phyloP scores from a whole-genome alignment of 2,113 vertebrate genomes.

The Pluvianellus socialis region DNA sequence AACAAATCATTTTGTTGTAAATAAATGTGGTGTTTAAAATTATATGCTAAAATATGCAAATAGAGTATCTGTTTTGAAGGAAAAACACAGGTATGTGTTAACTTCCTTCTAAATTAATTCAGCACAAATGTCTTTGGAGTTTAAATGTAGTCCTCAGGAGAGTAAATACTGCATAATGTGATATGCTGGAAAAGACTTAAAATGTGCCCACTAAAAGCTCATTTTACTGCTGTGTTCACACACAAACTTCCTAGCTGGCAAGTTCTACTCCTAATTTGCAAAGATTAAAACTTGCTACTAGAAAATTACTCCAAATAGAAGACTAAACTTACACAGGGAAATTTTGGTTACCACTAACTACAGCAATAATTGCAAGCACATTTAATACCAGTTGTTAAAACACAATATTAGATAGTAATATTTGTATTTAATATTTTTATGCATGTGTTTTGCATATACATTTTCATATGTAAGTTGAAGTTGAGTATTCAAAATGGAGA shows the following conservation, averaged over 20 bases:
- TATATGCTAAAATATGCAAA: conserved; percentile 64
- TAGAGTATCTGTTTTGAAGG: conserved; percentile 40
- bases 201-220: conserved; percentile 42
- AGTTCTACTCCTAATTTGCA: conserved; percentile 22
- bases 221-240: conserved; percentile 19
- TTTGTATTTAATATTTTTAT: background rate
- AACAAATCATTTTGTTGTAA: conserved; percentile 44
- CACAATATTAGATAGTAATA: background rate
- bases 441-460: background rate
- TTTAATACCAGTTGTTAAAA: background rate
- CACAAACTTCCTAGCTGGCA: conserved; percentile 29
- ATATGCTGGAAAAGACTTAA: conserved; percentile 40
- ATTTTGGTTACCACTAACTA: too few species aligned
- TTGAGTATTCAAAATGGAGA: background rate
- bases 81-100: conserved; percentile 37
- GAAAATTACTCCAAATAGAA: conserved; percentile 7
- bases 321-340: background rate
- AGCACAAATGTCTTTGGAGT: conserved; percentile 54
- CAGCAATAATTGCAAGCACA: background rate
- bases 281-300: conserved; percentile 48
- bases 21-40: conserved; percentile 49
- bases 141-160: conserved; percentile 67
- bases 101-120: conserved; percentile 73
- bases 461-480: conserved; percentile 13
- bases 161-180: conserved; percentile 66